These are phyloP conservation scores for Chironomus tepperi DNA, from an alignment of 1,140 invertebrate genomes.

Conservation along the genomic window DNA sequence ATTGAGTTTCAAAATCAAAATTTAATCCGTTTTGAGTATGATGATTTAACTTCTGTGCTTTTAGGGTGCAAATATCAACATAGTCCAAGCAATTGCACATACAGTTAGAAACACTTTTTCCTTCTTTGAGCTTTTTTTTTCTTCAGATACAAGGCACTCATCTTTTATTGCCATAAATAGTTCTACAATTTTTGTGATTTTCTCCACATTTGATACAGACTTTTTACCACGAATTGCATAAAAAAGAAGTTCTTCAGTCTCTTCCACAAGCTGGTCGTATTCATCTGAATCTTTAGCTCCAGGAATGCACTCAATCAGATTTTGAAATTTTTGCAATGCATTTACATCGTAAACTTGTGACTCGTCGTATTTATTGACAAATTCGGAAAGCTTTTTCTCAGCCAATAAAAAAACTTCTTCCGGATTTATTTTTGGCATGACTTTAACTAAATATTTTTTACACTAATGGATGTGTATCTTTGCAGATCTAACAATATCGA, in stretches of 20 bases:
- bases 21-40: too few species aligned
- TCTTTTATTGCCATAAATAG: background rate
- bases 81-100: background rate
- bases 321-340: background rate
- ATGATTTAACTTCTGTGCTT: too few species aligned
- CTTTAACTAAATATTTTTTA: too few species aligned
- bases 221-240: background rate
- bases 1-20: too few species aligned
- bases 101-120: background rate
- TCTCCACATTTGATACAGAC: background rate
- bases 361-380: background rate
- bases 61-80: background rate
- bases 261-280: background rate
- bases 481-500: too few species aligned
- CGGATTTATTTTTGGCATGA: background rate
- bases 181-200: background rate
- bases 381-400: background rate
- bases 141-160: background rate
- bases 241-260: background rate
- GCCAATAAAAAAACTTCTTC: background rate
- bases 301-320: background rate
- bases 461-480: too few species aligned
- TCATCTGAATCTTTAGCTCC: background rate
- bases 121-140: background rate
- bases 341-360: background rate